A percentile compares a stretch with the other conserved stretches of the same genome.
These are phyloP conservation scores for Clistopyga incitator DNA, from an alignment of 2,888 invertebrate species.

Conservation along the genomic window DNA sequence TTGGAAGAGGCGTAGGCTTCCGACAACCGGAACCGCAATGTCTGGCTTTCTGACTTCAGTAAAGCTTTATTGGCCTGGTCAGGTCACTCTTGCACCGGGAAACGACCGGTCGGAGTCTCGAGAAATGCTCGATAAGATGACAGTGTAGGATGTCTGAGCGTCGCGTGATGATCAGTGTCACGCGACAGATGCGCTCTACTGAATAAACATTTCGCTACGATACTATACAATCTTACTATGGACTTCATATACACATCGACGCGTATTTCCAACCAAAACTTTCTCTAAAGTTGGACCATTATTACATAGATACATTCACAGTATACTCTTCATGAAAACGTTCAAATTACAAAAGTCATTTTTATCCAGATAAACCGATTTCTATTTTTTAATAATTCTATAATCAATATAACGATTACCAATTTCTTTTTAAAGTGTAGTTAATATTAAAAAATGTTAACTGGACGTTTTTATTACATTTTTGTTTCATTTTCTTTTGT, in stretches of 20 bases:
- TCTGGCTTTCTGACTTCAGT: slow-evolving; percentile 36
- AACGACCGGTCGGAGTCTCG: slow-evolving; percentile 30
- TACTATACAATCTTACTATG: slow-evolving; percentile 11
- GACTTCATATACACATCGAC: neutral
- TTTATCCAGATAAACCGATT: too few relatives aligned
- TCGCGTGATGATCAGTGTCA: slow-evolving; percentile 23
- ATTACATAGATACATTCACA: neutral
- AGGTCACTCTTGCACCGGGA: slow-evolving; percentile 15
- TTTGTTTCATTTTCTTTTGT: too few relatives aligned
- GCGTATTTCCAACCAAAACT: neutral
- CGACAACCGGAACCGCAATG: slow-evolving; percentile 31
- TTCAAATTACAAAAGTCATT: neutral
- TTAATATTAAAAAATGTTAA: too few relatives aligned
- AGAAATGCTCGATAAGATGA: slow-evolving; percentile 35
- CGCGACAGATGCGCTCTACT: slow-evolving; percentile 38
- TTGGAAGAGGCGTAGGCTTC: slow-evolving; percentile 14
- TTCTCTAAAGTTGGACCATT: neutral
- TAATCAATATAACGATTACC: too few relatives aligned
- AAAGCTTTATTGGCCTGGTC: slow-evolving; percentile 17
- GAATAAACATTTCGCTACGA: slow-evolving; percentile 48
- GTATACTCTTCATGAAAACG: neutral
- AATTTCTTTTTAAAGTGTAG: too few relatives aligned
- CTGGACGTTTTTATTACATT: too few relatives aligned
- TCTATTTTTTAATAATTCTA: too few relatives aligned
- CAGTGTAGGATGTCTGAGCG: slow-evolving; percentile 27